Conservation (phyloP, 2,797 vertebrate genomes). For the Corythornis leucogaster region DNA sequence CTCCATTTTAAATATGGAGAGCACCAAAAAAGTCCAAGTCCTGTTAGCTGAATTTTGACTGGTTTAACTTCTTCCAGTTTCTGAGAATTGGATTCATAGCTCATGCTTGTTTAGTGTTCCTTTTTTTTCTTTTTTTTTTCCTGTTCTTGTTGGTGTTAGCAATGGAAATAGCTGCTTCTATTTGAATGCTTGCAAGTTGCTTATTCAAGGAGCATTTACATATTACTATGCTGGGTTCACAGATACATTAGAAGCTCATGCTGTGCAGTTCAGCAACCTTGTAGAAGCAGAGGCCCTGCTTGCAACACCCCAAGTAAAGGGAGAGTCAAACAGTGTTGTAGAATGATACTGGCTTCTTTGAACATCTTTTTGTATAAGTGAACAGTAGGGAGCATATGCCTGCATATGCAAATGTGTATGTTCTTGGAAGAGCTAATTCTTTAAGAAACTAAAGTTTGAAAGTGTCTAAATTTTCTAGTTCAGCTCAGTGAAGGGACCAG, state of each 20-base stretch:
- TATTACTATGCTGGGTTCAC: neutral
- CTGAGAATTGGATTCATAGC: neutral
- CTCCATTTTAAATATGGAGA: neutral
- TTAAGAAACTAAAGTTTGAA: neutral
- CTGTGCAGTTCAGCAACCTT: neutral
- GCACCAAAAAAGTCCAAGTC: neutral
- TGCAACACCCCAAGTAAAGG: neutral
- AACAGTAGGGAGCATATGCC: neutral
- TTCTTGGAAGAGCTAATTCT: neutral
- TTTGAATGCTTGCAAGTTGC: neutral
- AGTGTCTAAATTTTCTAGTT: neutral
- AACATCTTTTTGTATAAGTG: neutral
- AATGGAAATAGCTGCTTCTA: neutral
- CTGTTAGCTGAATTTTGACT: neutral
- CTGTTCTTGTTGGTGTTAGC: neutral
- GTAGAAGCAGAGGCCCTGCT: neutral
- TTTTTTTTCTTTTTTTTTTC: neutral
- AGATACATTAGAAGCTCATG: neutral
- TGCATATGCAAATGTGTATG: fast-evolving
- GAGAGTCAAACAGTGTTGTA: neutral
- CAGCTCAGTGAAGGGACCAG: neutral
- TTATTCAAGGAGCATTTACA: neutral
- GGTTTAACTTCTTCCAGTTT: neutral
- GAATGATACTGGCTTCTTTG: neutral
- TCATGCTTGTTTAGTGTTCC: neutral